Evolutionary conservation across 2,888 invertebrate genomes (phyloP).

Genomic region (Diloba caeruleocephala): DNA sequence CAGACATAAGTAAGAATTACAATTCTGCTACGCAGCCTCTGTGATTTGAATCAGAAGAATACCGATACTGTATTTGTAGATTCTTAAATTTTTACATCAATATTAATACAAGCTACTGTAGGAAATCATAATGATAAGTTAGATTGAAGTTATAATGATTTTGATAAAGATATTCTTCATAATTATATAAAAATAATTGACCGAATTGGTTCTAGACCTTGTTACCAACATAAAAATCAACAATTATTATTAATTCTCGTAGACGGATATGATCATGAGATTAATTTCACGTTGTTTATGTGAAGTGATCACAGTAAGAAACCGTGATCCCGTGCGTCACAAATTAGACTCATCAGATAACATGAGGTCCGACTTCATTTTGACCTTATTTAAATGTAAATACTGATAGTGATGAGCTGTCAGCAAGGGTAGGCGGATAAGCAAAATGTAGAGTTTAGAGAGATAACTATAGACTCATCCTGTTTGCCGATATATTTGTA

Average conservation of each 20-base stretch:
- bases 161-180: slow-evolving; percentile 15
- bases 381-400: slow-evolving; percentile 65
- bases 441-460: background rate
- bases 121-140: no score
- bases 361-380: slow-evolving; percentile 57
- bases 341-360: slow-evolving; percentile 57
- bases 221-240: slow-evolving; percentile 12
- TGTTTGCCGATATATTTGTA: no score
- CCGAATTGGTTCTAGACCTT: slow-evolving; percentile 22
- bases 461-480: background rate
- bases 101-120: no score
- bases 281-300: slow-evolving; percentile 54
- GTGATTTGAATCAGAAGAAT: no score
- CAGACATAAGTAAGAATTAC: no score
- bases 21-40: no score
- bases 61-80: no score
- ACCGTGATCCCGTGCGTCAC: slow-evolving; percentile 73
- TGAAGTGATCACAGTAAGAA: slow-evolving; percentile 54
- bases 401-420: slow-evolving; percentile 39
- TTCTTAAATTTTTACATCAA: no score
- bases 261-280: slow-evolving; percentile 27
- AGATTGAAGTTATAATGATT: slow-evolving; percentile 11
- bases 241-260: slow-evolving; percentile 14
- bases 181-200: slow-evolving; percentile 5
- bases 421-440: slow-evolving; percentile 26